phyloP scores from a whole-genome alignment of 1,140 invertebrate genomes.

The Coelopa frigida region DNA sequence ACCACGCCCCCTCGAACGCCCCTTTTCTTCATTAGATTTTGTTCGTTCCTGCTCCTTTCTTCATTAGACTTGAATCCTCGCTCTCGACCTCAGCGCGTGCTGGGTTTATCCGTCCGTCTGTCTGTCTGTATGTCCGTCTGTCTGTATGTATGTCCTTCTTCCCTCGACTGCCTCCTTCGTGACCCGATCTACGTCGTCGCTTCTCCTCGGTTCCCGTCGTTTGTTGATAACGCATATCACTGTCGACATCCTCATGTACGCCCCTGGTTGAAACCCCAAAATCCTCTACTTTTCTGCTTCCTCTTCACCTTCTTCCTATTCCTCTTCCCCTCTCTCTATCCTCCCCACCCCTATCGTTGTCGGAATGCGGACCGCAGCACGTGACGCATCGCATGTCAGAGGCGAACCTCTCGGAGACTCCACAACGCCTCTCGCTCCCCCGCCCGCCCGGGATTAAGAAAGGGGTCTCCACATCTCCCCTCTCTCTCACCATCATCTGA shows the following conservation, averaged over 20 bases:
- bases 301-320: background rate
- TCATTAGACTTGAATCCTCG: background rate
- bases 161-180: background rate
- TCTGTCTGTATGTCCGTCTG: background rate
- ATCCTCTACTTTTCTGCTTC: background rate
- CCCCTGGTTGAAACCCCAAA: background rate
- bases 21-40: background rate
- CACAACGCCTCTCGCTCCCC: too few species aligned
- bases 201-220: background rate
- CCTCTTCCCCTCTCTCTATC: background rate
- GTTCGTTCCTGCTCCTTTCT: background rate
- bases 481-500: too few species aligned
- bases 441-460: too few species aligned
- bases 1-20: background rate
- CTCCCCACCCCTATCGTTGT: background rate
- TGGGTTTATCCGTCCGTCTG: background rate
- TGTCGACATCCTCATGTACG: background rate
- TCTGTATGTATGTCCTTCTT: background rate
- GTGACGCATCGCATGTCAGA: too few species aligned
- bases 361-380: too few species aligned
- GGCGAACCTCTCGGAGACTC: too few species aligned
- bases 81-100: too few species aligned
- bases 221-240: background rate
- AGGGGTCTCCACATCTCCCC: too few species aligned
- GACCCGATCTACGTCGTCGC: background rate